Base-by-base conservation (phyloP, 1,140 invertebrate genomes). In the Lerema accius region DNA sequence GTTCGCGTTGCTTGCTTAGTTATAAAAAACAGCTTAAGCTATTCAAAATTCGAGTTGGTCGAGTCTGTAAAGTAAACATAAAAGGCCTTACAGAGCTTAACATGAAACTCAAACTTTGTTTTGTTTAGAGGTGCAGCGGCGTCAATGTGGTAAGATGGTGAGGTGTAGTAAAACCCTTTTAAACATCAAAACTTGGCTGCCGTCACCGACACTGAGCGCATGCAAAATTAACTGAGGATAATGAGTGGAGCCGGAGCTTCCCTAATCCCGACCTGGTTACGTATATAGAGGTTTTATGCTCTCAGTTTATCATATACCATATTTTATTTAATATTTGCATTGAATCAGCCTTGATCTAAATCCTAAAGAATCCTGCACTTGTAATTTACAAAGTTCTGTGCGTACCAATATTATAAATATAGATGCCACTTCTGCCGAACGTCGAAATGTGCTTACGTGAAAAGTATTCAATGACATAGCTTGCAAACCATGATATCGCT, bases 141-240 rank as follows among this genome's bases (percentile, higher is more conserved):
- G 42, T 45, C 19, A 55, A 26, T 42, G 9, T 23, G 19, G 19
- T 23, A n/a, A n/a, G n/a, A n/a, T 40, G 23, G 23, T 39, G 32
- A 53, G 16, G 49, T 23, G 9, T 42, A 16, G 14, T 32, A 43
- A 62, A 55, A 45, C 39, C 51, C 45, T 48, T 49, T 63, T 61
- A 70, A 73, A 60, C 59, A 65, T 77, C 59, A 65, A 73, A 70
- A 69, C 50, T 73, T 68, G 39, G 50, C 42, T 64, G 17, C 37
- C 39, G 48, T 49, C 66, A 74, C 72, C 61, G 53, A 75, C 72
- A 76, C 65, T 69, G 70, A 63, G 62, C 55, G 39, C 65, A 62
- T 76, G 71, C 71, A 75, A 76, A 73, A 78, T 81, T 80, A 76
- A 82, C 63, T 64, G 67, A 71, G 73, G 39, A 77, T 78, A 80